Evolutionary conservation across 2,888 invertebrate genomes (phyloP).

Genomic region (Abrostola tripartita): DNA sequence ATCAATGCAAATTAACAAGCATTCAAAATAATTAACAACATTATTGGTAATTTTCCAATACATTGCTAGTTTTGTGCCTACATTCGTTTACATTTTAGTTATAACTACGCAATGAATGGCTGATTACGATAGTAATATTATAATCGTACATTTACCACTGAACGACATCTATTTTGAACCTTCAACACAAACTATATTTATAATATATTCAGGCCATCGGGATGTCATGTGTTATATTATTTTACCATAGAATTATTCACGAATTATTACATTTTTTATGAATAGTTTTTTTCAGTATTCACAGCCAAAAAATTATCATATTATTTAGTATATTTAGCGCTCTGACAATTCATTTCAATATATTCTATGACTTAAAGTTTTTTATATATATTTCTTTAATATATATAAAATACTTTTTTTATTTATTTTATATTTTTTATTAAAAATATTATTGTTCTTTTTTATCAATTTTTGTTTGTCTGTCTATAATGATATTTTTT

Average conservation of each 20-base stretch:
- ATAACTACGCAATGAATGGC: neutral
- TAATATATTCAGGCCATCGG: conserved; percentile 33
- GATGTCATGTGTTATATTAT: neutral
- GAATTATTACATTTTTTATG: conserved; percentile 9
- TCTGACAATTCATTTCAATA: no score
- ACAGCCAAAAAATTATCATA: conserved; percentile 39
- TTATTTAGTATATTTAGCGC: no score
- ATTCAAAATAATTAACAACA: no score
- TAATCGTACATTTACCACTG: conserved; percentile 20
- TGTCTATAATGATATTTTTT: no score
- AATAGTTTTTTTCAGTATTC: conserved; percentile 17
- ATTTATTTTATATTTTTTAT: neutral
- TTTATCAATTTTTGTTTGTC: no score
- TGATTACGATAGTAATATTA: neutral
- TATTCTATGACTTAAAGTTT: no score
- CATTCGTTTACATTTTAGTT: neutral
- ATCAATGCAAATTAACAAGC: no score
- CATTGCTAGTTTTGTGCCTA: no score
- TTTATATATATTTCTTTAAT: neutral
- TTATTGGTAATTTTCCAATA: no score
- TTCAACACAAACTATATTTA: conserved; percentile 9
- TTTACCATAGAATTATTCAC: conserved; percentile 9
- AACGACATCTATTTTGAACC: conserved; percentile 22
- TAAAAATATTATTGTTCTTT: no score
- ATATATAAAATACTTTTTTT: neutral